A percentile compares a stretch with the other conserved stretches of the same genome.
Evolutionary conservation across 92 coral and sea anemone genomes (phyloP).

Genomic region (Epizoanthus illoricatus): DNA sequence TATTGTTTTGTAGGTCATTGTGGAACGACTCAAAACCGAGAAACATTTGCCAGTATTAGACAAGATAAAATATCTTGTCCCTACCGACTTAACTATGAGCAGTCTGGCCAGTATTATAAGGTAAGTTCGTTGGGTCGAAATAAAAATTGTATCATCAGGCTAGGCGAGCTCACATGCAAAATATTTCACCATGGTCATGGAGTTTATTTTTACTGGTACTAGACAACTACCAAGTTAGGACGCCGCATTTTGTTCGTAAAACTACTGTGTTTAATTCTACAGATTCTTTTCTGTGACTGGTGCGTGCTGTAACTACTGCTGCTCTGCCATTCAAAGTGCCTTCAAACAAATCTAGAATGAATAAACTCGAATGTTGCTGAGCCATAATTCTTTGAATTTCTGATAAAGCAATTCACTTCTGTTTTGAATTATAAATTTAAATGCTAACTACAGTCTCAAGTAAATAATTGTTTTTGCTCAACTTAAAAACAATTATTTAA

Average conservation of each 20-base stretch:
- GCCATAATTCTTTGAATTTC: too few relatives aligned
- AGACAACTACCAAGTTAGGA: too few relatives aligned
- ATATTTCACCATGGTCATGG: too few relatives aligned
- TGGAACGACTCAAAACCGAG: conserved; percentile 86
- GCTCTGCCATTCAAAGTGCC: too few relatives aligned
- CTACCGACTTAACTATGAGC: conserved; percentile 95
- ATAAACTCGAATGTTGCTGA: too few relatives aligned
- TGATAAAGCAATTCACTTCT: not conserved
- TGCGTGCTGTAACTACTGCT: too few relatives aligned
- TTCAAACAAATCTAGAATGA: too few relatives aligned
- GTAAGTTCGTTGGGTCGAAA: conserved; percentile 36
- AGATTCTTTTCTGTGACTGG: too few relatives aligned
- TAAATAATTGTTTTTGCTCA: not conserved
- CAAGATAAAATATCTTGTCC: conserved; percentile 95
- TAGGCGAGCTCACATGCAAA: not conserved
- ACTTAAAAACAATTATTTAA: not conserved
- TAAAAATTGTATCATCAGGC: not conserved
- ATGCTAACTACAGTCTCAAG: not conserved
- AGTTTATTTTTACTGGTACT: too few relatives aligned
- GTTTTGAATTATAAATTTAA: not conserved
- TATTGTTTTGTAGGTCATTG: conserved; percentile 75
- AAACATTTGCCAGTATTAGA: conserved; percentile 91
- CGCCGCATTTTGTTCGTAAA: too few relatives aligned
- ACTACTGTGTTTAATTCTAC: too few relatives aligned
- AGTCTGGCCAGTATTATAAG: conserved; percentile 94